A percentile compares a stretch with the other conserved stretches of the same genome.
phyloP scores from a whole-genome alignment of 30 jellyfish, hydroid and myxozoan species.

The Nemopilema nomurai region DNA sequence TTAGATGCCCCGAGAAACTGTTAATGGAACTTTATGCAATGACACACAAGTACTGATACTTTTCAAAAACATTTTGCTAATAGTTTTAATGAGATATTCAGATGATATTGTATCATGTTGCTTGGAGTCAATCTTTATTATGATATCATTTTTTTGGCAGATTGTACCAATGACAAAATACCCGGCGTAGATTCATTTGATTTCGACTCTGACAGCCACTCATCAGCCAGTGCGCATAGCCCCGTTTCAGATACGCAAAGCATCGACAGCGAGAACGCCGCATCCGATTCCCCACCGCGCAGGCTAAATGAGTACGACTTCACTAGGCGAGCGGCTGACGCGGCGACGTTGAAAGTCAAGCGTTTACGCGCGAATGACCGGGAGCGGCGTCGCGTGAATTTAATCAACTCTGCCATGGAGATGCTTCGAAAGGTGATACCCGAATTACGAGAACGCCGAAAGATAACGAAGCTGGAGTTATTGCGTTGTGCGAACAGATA shows the following conservation, averaged over 20 bases:
- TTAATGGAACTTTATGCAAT: no score
- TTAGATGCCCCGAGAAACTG: no score
- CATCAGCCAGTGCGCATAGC: constrained; percentile 4
- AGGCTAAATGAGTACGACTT: constrained; percentile 5
- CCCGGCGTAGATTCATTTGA: neutral
- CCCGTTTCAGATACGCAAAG: constrained; percentile 8
- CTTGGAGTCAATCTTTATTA: no score
- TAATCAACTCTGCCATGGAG: constrained; percentile 94
- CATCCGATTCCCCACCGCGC: neutral
- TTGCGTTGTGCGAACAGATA: constrained; percentile 88
- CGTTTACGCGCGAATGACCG: constrained; percentile 94
- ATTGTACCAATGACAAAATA: neutral
- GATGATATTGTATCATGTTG: no score
- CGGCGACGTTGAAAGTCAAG: constrained; percentile 57
- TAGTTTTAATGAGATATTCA: no score
- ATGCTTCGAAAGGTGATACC: constrained; percentile 80
- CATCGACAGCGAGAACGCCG: constrained; percentile 3
- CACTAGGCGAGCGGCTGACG: constrained; percentile 29
- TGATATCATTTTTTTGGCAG: neutral
- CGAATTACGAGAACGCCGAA: constrained; percentile 77
- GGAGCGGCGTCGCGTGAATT: constrained; percentile 93
- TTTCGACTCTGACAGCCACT: constrained; percentile 10
- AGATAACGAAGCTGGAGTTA: constrained; percentile 83
- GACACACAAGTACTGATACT: no score
- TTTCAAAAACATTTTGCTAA: no score